phyloP scores from a whole-genome alignment of 2,113 vertebrate species.

The Charina bottae region DNA sequence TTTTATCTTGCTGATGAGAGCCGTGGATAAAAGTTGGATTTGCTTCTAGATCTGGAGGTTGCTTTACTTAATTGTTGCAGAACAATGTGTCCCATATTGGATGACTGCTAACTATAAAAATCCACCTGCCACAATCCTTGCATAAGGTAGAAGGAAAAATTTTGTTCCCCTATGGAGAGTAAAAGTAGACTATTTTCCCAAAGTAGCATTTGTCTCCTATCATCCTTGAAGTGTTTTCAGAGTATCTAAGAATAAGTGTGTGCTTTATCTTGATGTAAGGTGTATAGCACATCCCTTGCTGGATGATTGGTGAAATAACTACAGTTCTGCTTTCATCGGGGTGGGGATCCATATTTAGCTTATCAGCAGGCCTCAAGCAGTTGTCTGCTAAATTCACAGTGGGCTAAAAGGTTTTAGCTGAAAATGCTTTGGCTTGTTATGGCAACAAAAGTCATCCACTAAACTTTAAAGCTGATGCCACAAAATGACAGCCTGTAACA shows the following conservation, averaged over 20 bases:
- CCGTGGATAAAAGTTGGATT: background rate
- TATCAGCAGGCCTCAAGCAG: slow-evolving; percentile 19
- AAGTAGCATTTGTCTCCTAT: background rate
- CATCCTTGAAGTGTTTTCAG: background rate
- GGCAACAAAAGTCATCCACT: slow-evolving; percentile 25
- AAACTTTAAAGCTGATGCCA: slow-evolving; percentile 35
- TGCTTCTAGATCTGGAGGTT: background rate
- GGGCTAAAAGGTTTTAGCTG: slow-evolving; percentile 1
- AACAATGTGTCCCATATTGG: background rate
- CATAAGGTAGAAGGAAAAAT: background rate
- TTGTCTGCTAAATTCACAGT: slow-evolving; percentile 17
- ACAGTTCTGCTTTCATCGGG: slow-evolving; percentile 8
- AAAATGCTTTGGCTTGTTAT: background rate
- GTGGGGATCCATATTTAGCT: slow-evolving; percentile 23
- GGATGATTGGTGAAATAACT: slow-evolving; percentile 12
- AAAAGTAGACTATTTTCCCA: background rate
- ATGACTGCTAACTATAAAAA: background rate
- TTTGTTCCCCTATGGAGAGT: background rate
- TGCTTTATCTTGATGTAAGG: background rate
- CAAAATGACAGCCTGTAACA: slow-evolving; percentile 21
- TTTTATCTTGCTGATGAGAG: background rate
- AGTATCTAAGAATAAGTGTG: background rate
- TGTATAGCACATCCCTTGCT: background rate
- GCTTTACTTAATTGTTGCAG: background rate
- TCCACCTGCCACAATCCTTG: background rate